Evolutionary conservation across 2,888 invertebrate species (phyloP).

Genomic region (Dendrolimus pini): DNA sequence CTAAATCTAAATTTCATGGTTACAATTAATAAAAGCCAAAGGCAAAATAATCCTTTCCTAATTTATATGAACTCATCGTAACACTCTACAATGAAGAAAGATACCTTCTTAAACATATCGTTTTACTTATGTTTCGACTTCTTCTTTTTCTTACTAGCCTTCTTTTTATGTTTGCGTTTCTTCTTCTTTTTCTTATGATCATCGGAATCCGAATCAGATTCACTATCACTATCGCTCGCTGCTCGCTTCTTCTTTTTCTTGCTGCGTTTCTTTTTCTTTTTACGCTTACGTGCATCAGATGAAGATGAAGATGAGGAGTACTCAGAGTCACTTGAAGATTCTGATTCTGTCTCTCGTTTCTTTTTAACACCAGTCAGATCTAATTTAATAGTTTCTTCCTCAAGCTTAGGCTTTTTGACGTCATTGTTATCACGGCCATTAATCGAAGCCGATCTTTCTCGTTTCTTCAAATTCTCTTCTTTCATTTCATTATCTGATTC

Average conservation of each 20-base stretch:
- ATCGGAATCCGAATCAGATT: constrained; percentile 81
- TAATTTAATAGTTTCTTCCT: constrained; percentile 63
- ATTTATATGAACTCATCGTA: not conserved
- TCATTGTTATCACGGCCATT: constrained; percentile 31
- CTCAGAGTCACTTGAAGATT: constrained; percentile 61
- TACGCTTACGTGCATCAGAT: constrained; percentile 74
- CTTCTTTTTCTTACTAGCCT: constrained; percentile 83
- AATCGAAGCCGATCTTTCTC: constrained; percentile 50
- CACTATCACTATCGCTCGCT: constrained; percentile 79
- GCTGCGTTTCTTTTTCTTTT: constrained; percentile 79
- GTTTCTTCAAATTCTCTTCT: constrained; percentile 61
- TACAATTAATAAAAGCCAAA: not conserved
- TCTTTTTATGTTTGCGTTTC: constrained; percentile 82
- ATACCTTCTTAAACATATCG: not conserved
- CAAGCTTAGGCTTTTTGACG: constrained; percentile 49
- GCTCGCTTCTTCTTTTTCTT: constrained; percentile 78
- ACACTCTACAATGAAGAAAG: not conserved
- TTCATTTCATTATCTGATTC: constrained; percentile 80
- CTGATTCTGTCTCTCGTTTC: constrained; percentile 62
- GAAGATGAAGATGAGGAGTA: constrained; percentile 70
- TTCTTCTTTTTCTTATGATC: constrained; percentile 81
- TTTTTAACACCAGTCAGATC: constrained; percentile 68
- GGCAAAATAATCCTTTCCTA: not conserved
- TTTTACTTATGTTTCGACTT: constrained; percentile 76
- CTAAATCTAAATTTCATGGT: not conserved